Evolutionary conservation across 1,140 invertebrate genomes (phyloP).

Genomic region (Acromyrmex heyeri): DNA sequence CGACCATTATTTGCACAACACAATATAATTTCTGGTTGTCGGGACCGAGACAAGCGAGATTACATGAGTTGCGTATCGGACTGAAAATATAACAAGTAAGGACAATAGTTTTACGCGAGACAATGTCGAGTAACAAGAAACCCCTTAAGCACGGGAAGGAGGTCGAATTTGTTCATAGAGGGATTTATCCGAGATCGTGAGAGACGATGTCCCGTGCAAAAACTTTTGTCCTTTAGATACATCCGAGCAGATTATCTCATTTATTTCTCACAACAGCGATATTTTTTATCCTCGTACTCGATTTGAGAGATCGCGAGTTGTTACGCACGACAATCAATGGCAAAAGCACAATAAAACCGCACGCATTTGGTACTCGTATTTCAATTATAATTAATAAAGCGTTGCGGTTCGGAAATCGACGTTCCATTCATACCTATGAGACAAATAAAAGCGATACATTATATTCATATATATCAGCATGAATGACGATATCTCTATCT

Average conservation of each 20-base stretch:
- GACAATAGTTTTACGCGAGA: constrained; percentile 38
- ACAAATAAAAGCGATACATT: constrained; percentile 52
- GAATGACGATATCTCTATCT: neutral
- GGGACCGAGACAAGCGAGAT: constrained; percentile 15
- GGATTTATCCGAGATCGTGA: neutral
- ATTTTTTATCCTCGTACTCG: neutral
- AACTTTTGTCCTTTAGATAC: neutral
- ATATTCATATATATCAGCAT: neutral
- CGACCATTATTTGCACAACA: constrained; percentile 37
- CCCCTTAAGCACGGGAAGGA: neutral
- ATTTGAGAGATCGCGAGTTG: constrained; percentile 2
- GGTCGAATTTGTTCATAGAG: neutral
- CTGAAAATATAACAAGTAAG: neutral
- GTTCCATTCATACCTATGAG: constrained; percentile 23
- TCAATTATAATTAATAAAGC: constrained; percentile 56
- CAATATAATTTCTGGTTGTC: constrained; percentile 48
- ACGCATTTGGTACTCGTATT: constrained; percentile 22
- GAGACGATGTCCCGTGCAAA: neutral
- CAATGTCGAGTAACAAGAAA: constrained; percentile 10
- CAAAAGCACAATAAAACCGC: constrained; percentile 28
- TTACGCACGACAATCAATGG: constrained; percentile 23
- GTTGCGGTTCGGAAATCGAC: constrained; percentile 51
- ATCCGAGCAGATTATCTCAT: constrained; percentile 14
- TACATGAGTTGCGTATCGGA: constrained; percentile 42
- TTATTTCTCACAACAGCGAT: constrained; percentile 1